Evolutionary conservation across 2,113 vertebrate species (phyloP).

Genomic region (Ptychochromis oligacanthus): DNA sequence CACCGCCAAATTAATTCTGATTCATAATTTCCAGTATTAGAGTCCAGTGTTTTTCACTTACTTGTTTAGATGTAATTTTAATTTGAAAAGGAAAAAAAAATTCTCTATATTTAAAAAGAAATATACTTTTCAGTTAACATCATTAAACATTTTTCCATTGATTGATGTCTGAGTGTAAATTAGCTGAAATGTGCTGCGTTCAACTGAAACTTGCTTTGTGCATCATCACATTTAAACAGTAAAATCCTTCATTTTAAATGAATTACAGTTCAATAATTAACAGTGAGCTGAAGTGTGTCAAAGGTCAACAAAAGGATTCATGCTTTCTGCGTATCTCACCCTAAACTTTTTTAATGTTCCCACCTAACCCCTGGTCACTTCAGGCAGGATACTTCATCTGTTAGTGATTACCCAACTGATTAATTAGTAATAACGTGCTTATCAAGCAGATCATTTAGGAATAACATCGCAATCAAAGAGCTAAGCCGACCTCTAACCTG

Average conservation of each 20-base stretch:
- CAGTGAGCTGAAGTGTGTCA: not conserved
- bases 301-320: not conserved
- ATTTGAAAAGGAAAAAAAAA: not conserved
- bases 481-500: slow-evolving; percentile 49
- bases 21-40: not conserved
- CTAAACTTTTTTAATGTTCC: not conserved
- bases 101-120: not conserved
- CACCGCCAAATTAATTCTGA: not conserved
- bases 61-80: not conserved
- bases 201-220: not conserved
- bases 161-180: rapidly evolving
- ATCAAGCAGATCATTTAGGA: slow-evolving; percentile 72
- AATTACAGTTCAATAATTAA: not conserved
- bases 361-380: not conserved
- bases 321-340: not conserved
- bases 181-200: not conserved
- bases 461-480: slow-evolving; percentile 71
- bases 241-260: not conserved
- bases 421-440: slow-evolving; percentile 71
- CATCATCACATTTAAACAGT: not conserved
- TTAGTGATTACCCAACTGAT: slow-evolving; percentile 35
- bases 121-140: not conserved
- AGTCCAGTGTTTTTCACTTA: not conserved
- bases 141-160: not conserved
- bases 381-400: slow-evolving; percentile 13